Base-by-base conservation (phyloP, 2,888 invertebrate genomes). In the Lepidonotus clava region DNA sequence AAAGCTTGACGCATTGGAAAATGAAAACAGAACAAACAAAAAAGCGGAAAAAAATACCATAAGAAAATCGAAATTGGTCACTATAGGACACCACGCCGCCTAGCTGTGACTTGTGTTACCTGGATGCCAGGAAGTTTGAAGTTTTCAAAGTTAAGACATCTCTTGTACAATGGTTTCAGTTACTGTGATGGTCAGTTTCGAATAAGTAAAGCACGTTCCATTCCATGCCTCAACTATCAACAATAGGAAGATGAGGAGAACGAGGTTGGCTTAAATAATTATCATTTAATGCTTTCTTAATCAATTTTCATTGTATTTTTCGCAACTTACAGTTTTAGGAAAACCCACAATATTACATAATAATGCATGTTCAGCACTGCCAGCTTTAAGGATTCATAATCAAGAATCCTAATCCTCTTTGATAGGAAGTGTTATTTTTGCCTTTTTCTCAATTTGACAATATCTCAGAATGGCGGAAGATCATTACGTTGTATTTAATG, bases 211-310 rank as follows among this genome's bases (percentile, higher is more conserved):
- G 18, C 51, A 51, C 6, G 6, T 76, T 21, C 1, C 46, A 80
- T 80, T 80, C 80, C 80, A 51, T 80, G 46, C 51, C 80, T 51
- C 1, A 24, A 11, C 46, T 41, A 41, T 66, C 24, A 66, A 6
- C 28, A 8, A 28, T 24, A 80, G 41, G 80, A 80, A n/a, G 80
- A 51, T 41, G 80, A 41, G 0, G 51, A 80, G 46, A 14, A 11
- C 21, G 41, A 80, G 71, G 71, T 71, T 71, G 71, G 71, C 36
- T 24, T 61, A 18, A 8, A 11, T n/a, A 21, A 61, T 28, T 46
- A 71, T 53, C n/a, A 53, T 46, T 46, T 11, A 8, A 8, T 46
- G 46, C 8, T 18, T 46, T 46, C 8, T 46, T 46, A 8, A 46
- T 46, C 46, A 46, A 18, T 46, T 11, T 8, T 18, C 46, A 11